These are phyloP conservation scores for Rotaria socialis DNA, from an alignment of 2,888 invertebrate genomes.

Conservation along the genomic window DNA sequence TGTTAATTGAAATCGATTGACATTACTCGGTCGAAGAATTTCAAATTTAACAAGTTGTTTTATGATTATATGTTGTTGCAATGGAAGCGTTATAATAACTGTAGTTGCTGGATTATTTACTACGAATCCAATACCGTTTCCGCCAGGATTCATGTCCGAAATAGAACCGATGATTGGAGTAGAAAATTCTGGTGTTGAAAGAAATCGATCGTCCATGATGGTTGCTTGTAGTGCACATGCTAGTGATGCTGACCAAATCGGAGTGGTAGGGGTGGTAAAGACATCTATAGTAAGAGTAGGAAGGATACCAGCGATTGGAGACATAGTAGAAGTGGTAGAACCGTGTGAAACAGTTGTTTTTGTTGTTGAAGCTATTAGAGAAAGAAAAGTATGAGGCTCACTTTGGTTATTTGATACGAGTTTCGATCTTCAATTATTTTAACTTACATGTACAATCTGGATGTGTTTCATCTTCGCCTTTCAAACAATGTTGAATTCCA, in stretches of 20 bases:
- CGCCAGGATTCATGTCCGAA: not conserved
- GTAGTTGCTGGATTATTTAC: no score
- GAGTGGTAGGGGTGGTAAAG: not conserved
- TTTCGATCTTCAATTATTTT: not conserved
- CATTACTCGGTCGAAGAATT: not conserved
- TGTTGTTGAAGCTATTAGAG: not conserved
- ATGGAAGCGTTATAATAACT: not conserved
- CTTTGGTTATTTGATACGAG: not conserved
- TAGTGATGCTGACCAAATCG: not conserved
- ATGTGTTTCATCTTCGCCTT: slow-evolving; percentile 44
- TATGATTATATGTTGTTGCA: not conserved
- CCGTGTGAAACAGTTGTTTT: not conserved
- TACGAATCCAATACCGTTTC: not conserved
- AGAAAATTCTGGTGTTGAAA: not conserved
- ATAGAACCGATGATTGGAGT: not conserved
- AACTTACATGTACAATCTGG: slow-evolving; percentile 28
- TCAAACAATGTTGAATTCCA: slow-evolving; percentile 37
- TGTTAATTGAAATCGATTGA: not conserved
- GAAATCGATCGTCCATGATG: not conserved
- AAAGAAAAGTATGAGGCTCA: not conserved
- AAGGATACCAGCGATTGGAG: no score
- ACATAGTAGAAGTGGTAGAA: not conserved
- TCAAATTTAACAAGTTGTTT: not conserved
- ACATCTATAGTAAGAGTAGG: no score
- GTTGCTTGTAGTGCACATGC: not conserved